Evolutionary conservation across 2,888 invertebrate genomes (phyloP), one percentile per base, ranked within the genome.

Genomic region (Calliphora vomitoria): DNA sequence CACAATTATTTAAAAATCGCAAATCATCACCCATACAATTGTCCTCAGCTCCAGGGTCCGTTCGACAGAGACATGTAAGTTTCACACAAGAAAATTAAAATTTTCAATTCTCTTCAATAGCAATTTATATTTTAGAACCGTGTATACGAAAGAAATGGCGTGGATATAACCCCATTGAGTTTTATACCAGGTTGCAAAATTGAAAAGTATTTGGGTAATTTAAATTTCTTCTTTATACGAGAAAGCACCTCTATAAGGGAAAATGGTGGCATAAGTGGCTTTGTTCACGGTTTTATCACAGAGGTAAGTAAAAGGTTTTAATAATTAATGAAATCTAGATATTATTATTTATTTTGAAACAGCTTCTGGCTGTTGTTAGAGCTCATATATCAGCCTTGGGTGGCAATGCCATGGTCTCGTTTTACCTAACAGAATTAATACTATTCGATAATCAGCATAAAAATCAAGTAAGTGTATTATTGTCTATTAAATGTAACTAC

Each of bases 401-500:
- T 38, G 99, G 99, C 4, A 99, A 99, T 94, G 98, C 98, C 0
- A 96, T 99, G 95, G 97, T 98, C 0, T 97, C 98, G 0, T 99
- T 98, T 94, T 98, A 97, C 93, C 96, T 99, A 95, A 97, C 97
- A 11, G 98, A 99, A 94, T 96, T 98, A 90, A 96, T 98, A 91
- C 94, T 99, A 58, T 96, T 97, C 86, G 97, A 98, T 93, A 98
- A 98, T 93, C 97, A 98, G 89, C 98, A 99, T 93, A 99, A 99
- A 94, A 99, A 99, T 94, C 99, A 99, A 96, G 99, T 98, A 93
- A 93, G 60, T 69, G 64, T 41, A 35, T 20, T 20, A 8, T 20
- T 25, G 20, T 47, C 6, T 50, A 41, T 10, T 38, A 4, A 83
- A 25, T 25, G 31, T 31, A 15, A 5, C 47, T 58, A 38, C 11